phyloP scores from a whole-genome alignment of 2,888 invertebrate species.

The Dynastes grantii region DNA sequence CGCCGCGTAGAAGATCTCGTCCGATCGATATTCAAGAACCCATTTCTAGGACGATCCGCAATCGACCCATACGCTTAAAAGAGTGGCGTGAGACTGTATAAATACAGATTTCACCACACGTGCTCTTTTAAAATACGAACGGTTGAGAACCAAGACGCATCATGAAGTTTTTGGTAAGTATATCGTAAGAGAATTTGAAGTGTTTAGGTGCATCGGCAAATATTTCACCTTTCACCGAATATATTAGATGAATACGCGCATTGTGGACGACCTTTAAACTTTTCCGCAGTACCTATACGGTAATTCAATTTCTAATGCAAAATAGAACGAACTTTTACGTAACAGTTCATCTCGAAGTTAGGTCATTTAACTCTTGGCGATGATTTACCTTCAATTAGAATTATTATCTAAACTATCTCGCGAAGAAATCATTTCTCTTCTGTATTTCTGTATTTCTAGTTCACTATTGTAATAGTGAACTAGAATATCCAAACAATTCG shows the following conservation, averaged over 20 bases:
- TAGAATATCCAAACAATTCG: too few relatives aligned
- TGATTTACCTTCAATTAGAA: not conserved
- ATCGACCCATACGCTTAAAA: slow-evolving; percentile 33
- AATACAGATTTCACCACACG: slow-evolving; percentile 61
- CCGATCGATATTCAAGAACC: slow-evolving; percentile 47
- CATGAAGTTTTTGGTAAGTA: slow-evolving; percentile 61
- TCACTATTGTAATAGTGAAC: too few relatives aligned
- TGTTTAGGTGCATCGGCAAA: slow-evolving; percentile 3
- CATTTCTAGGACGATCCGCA: slow-evolving; percentile 52
- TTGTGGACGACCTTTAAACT: slow-evolving; percentile 46
- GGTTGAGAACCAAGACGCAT: slow-evolving; percentile 54
- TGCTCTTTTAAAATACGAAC: slow-evolving; percentile 54
- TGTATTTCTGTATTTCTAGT: too few relatives aligned
- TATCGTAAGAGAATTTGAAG: not conserved
- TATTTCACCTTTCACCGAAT: slow-evolving; percentile 49
- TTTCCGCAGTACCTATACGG: slow-evolving; percentile 31
- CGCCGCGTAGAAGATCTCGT: slow-evolving; percentile 20
- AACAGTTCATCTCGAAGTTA: not conserved
- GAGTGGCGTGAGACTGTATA: slow-evolving; percentile 58
- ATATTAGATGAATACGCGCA: not conserved
- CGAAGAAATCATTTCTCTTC: too few relatives aligned
- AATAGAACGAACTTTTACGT: slow-evolving; percentile 8
- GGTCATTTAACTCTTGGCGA: not conserved
- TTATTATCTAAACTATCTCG: too few relatives aligned
- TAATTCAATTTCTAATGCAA: slow-evolving; percentile 26